Evolutionary conservation across 2,888 invertebrate species (phyloP).

Genomic region (Athalia rosae): DNA sequence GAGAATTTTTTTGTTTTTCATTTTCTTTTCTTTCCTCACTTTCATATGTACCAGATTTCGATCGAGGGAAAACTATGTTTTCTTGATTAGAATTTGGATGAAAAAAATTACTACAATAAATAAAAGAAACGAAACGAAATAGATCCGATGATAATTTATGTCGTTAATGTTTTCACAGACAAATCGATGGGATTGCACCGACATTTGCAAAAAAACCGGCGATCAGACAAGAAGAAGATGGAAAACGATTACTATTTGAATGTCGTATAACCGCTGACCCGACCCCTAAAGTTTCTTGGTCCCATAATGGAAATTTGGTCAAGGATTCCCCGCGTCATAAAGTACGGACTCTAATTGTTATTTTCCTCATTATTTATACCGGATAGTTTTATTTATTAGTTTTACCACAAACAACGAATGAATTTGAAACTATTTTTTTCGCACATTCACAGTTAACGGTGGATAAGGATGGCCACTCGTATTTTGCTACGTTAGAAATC

Average conservation of each 20-base stretch:
- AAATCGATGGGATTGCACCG: conserved; percentile 98
- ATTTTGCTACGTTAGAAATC: conserved; percentile 94
- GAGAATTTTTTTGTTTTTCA: no score
- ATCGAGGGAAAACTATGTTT: no score
- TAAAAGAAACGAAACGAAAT: conserved; percentile 21
- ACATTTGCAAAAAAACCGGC: conserved; percentile 98
- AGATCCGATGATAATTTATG: conserved; percentile 57
- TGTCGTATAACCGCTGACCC: conserved; percentile 96
- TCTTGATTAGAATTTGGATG: no score
- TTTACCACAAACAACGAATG: conserved; percentile 48
- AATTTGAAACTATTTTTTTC: conserved; percentile 52
- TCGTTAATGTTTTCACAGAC: conserved; percentile 76
- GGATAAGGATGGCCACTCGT: conserved; percentile 94
- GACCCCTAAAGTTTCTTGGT: conserved; percentile 91
- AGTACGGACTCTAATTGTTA: conserved; percentile 75
- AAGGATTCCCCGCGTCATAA: conserved; percentile 90
- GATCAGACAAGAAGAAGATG: conserved; percentile 97
- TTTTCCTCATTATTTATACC: background rate
- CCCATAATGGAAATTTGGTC: conserved; percentile 89
- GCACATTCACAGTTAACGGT: conserved; percentile 83
- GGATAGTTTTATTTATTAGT: conserved; percentile 8
- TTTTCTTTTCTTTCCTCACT: no score
- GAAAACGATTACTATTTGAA: conserved; percentile 94
- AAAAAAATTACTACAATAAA: no score
- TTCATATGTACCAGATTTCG: no score